Conservation (phyloP, 1,140 invertebrate genomes). For the Leptinotarsa undecemlineata region DNA sequence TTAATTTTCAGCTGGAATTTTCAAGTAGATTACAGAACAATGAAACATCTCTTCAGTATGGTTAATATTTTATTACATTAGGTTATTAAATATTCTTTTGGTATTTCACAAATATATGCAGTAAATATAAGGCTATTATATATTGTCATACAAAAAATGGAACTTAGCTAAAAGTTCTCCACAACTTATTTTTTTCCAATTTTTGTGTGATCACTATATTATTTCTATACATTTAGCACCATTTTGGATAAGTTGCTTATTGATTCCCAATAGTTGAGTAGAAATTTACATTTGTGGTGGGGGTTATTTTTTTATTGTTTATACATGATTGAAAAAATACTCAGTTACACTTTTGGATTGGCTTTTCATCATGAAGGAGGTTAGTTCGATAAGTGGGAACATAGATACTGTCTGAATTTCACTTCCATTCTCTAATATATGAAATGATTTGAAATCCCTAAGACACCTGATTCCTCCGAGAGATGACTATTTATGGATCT, state of each 20-base stretch:
- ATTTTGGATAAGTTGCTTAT: conserved; percentile 28
- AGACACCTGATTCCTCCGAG: too few relatives aligned
- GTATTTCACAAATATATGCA: conserved; percentile 14
- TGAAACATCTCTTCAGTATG: not conserved
- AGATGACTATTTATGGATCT: too few relatives aligned
- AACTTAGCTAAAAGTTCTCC: not conserved
- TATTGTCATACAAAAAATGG: conserved; percentile 8
- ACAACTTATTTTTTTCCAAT: not conserved
- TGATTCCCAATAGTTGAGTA: conserved; percentile 21
- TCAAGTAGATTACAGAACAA: not conserved
- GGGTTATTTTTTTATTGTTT: not conserved
- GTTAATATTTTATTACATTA: conserved; percentile 17
- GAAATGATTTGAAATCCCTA: too few relatives aligned
- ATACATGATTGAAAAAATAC: not conserved
- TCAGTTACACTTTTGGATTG: not conserved
- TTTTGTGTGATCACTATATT: conserved; percentile 1
- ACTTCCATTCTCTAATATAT: too few relatives aligned
- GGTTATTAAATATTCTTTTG: conserved; percentile 7
- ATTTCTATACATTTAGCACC: conserved; percentile 26
- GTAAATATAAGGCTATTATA: conserved; percentile 14
- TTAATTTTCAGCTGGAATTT: too few relatives aligned
- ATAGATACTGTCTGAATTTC: too few relatives aligned
- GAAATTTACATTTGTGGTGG: not conserved
- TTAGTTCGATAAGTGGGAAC: not conserved
- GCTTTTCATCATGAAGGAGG: not conserved